These are phyloP conservation scores for Xyliphius kryptos DNA, from an alignment of 2,113 vertebrate genomes.

Conservation along the genomic window DNA sequence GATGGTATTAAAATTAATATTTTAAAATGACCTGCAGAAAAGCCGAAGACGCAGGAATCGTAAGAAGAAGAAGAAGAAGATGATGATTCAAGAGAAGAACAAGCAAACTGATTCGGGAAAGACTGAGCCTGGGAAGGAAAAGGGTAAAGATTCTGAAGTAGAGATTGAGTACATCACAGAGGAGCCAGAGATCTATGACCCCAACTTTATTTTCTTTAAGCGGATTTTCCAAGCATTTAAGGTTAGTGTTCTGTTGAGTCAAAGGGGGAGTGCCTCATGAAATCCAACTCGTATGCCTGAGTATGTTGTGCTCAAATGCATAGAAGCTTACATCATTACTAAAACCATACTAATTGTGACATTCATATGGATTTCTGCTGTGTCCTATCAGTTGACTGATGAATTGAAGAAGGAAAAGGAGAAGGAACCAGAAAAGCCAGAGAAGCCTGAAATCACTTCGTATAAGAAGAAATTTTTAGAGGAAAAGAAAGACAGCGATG, in stretches of 20 bases:
- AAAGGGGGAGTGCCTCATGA: no score
- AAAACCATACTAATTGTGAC: no score
- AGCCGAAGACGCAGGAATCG: constrained; percentile 80
- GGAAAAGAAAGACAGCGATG: constrained; percentile 78
- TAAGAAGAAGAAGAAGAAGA: constrained; percentile 80
- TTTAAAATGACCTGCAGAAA: constrained; percentile 61
- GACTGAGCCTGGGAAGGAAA: constrained; percentile 43
- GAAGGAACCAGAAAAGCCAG: constrained; percentile 80
- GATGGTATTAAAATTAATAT: neutral
- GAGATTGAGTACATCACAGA: constrained; percentile 87
- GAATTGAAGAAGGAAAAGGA: constrained; percentile 91
- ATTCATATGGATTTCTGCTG: no score
- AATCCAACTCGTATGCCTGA: no score
- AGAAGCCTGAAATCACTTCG: constrained; percentile 67
- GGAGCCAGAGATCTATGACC: constrained; percentile 84
- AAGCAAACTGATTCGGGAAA: constrained; percentile 61
- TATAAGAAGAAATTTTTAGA: constrained; percentile 82
- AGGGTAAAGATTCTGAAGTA: constrained; percentile 65
- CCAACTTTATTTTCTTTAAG: constrained; percentile 89
- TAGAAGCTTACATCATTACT: no score
- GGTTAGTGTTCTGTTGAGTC: constrained; percentile 59
- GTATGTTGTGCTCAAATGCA: no score
- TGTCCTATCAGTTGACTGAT: no score
- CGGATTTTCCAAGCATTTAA: constrained; percentile 89
- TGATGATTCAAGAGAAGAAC: constrained; percentile 63